Percentiles rank a stretch among this genome's conserved stretches.
These are phyloP conservation scores for Diglossa cyanea DNA, from an alignment of 2,797 vertebrate genomes.

Conservation along the genomic window DNA sequence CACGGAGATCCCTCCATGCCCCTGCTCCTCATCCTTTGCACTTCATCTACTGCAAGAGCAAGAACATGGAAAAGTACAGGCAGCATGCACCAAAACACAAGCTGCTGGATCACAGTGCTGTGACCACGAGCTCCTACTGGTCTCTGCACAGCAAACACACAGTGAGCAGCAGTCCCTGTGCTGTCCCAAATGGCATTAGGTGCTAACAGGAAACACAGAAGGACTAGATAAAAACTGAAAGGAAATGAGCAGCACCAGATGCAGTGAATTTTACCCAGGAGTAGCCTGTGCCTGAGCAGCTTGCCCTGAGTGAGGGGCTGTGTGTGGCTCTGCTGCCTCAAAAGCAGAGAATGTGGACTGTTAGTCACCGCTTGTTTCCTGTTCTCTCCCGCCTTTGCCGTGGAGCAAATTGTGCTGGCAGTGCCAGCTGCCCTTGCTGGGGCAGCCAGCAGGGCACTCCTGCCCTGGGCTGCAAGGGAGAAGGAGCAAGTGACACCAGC, in stretches of 20 bases:
- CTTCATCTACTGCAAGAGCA: neutral
- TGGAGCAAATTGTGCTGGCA: neutral
- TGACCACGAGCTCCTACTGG: neutral
- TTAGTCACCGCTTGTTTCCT: conserved; percentile 38
- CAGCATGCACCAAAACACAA: neutral
- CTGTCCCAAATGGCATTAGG: neutral
- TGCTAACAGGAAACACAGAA: conserved; percentile 47
- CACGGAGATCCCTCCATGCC: neutral
- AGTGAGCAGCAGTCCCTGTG: neutral
- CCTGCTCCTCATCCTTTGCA: neutral
- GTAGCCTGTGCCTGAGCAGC: neutral
- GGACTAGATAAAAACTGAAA: conserved; percentile 64
- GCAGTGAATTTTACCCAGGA: neutral
- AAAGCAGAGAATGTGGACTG: neutral
- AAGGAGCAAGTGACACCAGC: rapidly evolving
- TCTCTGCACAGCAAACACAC: neutral
- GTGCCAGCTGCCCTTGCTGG: neutral
- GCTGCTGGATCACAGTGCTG: neutral
- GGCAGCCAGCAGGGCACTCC: neutral
- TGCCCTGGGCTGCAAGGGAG: neutral
- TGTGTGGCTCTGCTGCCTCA: neutral
- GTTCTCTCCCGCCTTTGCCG: neutral
- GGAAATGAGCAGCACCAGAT: conserved; percentile 42
- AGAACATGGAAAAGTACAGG: neutral
- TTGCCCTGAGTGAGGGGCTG: neutral